A percentile compares a stretch with the other conserved stretches of the same genome.
Evolutionary conservation across 2,888 invertebrate genomes (phyloP).

Genomic region (Callyntrura guangdongensis): DNA sequence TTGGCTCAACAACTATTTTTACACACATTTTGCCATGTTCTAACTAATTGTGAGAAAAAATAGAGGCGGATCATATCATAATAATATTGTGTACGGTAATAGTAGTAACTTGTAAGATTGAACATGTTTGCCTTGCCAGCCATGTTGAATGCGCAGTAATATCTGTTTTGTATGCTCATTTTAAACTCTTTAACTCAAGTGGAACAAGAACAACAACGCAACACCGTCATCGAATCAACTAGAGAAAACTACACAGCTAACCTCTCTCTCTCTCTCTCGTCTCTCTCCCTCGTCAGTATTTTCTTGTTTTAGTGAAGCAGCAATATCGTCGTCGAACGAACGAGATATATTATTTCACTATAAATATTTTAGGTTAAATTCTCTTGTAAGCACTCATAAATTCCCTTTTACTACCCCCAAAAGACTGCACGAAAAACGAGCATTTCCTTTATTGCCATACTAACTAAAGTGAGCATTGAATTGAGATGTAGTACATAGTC

Average conservation of each 20-base stretch:
- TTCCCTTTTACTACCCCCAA: slow-evolving; percentile 77
- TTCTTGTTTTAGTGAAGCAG: slow-evolving; percentile 24
- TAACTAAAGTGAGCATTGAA: slow-evolving; percentile 51
- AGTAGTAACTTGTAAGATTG: neutral
- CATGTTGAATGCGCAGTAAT: neutral
- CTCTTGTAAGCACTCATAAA: slow-evolving; percentile 78
- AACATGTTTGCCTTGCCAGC: neutral
- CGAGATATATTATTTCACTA: slow-evolving; percentile 77
- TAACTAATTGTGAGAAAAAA: slow-evolving; percentile 39
- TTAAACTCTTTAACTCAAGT: slow-evolving; percentile 45
- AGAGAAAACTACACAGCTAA: slow-evolving; percentile 6
- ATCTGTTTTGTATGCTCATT: slow-evolving; percentile 40
- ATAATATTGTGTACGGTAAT: neutral
- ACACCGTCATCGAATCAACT: slow-evolving; percentile 8
- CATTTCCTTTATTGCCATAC: slow-evolving; percentile 53
- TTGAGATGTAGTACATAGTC: slow-evolving; percentile 39
- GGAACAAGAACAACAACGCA: slow-evolving; percentile 44
- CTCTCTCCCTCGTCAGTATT: neutral
- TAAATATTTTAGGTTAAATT: slow-evolving; percentile 78
- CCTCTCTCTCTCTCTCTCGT: neutral
- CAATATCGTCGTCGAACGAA: slow-evolving; percentile 17
- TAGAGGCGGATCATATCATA: neutral
- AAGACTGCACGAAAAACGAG: slow-evolving; percentile 52
- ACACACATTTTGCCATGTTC: slow-evolving; percentile 14
- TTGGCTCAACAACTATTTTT: slow-evolving; percentile 22